These are phyloP conservation scores for Zaprionus ghesquierei DNA, from an alignment of 1,140 invertebrate genomes.

Conservation along the genomic window DNA sequence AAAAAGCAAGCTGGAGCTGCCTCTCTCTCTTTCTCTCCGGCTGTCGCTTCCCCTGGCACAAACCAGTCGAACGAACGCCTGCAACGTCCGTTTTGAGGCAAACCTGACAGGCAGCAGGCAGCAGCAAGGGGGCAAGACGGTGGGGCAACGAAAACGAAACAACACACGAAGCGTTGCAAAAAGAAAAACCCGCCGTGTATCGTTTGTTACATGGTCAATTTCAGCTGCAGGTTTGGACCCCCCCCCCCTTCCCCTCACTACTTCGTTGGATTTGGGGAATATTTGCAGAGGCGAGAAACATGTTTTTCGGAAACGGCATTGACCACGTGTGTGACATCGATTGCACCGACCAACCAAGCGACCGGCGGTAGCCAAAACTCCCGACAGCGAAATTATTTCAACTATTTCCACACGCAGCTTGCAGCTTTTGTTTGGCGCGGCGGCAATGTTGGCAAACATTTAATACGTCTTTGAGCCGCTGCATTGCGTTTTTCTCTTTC, in stretches of 20 bases:
- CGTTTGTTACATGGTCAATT: slow-evolving; percentile 39
- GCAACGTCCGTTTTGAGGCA: slow-evolving; percentile 48
- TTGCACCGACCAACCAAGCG: too few species aligned
- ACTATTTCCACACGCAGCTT: slow-evolving; percentile 26
- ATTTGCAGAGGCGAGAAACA: slow-evolving; percentile 36
- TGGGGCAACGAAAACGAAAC: background rate
- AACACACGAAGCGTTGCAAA: background rate
- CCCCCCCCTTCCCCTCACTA: background rate
- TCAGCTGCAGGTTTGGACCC: slow-evolving; percentile 25
- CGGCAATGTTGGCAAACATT: background rate
- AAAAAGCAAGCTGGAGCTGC: slow-evolving; percentile 45
- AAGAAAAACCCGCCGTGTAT: slow-evolving; percentile 7
- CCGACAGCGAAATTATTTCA: slow-evolving; percentile 24
- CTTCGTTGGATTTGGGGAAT: slow-evolving; percentile 19
- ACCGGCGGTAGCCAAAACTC: background rate
- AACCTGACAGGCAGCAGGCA: slow-evolving; percentile 52
- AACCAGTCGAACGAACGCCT: slow-evolving; percentile 69
- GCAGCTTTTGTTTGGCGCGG: slow-evolving; percentile 1
- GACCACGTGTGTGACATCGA: slow-evolving; percentile 33
- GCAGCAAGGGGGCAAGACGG: slow-evolving; percentile 5
- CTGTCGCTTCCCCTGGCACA: slow-evolving; percentile 22
- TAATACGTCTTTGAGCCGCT: slow-evolving; percentile 7
- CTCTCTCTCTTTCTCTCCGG: background rate
- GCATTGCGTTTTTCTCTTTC: slow-evolving; percentile 10
- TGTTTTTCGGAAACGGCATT: slow-evolving; percentile 26